Evolutionary conservation across 2,888 invertebrate genomes (phyloP).

Genomic region (Toxonevra muliebris): DNA sequence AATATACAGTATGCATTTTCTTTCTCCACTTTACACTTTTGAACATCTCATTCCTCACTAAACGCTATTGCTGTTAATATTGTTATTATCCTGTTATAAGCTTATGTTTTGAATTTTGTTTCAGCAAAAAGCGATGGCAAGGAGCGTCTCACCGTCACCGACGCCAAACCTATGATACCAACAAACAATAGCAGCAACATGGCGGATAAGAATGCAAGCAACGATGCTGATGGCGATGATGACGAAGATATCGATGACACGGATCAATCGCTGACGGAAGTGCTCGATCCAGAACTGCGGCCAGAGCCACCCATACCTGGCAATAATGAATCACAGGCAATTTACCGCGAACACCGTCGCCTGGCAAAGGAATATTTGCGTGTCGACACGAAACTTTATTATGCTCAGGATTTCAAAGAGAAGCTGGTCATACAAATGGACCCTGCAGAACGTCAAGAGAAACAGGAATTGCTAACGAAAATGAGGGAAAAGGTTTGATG

Average conservation of each 20-base stretch:
- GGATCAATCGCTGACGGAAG: slow-evolving; percentile 71
- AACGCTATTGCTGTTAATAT: not conserved
- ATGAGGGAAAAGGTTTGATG: slow-evolving; percentile 59
- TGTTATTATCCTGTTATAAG: not conserved
- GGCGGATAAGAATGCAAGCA: slow-evolving; percentile 35
- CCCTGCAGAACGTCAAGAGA: slow-evolving; percentile 57
- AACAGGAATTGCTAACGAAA: slow-evolving; percentile 60
- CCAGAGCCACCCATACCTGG: slow-evolving; percentile 85
- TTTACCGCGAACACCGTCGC: slow-evolving; percentile 89
- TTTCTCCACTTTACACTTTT: not conserved
- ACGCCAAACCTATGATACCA: slow-evolving; percentile 58
- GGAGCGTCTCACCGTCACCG: slow-evolving; percentile 62
- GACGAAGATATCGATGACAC: slow-evolving; percentile 49
- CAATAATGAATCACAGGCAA: slow-evolving; percentile 80
- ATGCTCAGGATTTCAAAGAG: slow-evolving; percentile 80
- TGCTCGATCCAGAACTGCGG: slow-evolving; percentile 82
- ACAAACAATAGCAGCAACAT: slow-evolving; percentile 36
- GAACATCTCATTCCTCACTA: not conserved
- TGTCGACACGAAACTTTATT: slow-evolving; percentile 86
- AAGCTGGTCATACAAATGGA: slow-evolving; percentile 71
- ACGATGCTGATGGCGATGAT: slow-evolving; percentile 39
- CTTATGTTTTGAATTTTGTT: slow-evolving; percentile 21
- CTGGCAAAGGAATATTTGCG: slow-evolving; percentile 88
- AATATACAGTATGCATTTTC: slow-evolving; percentile 71
- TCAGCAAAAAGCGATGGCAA: slow-evolving; percentile 64